Evolutionary conservation across 2,113 vertebrate species (phyloP).

Genomic region (Carassius gibelio): DNA sequence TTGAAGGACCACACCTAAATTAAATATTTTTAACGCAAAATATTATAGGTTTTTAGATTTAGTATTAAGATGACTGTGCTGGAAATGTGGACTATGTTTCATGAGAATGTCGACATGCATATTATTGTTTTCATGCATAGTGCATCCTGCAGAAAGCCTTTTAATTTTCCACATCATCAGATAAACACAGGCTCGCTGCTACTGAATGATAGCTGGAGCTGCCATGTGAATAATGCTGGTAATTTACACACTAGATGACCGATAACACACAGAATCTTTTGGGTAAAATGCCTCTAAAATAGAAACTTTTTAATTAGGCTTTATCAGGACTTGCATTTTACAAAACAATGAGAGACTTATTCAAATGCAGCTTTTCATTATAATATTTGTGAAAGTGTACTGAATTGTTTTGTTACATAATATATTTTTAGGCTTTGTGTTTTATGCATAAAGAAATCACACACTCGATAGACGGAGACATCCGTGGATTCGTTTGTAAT

Average conservation of each 20-base stretch:
- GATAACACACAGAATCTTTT: constrained; percentile 69
- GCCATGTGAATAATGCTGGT: constrained; percentile 72
- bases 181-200: constrained; percentile 65
- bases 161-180: constrained; percentile 69
- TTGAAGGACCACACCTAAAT: background rate
- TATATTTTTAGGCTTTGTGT: background rate
- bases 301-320: constrained; percentile 62
- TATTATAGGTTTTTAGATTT: background rate
- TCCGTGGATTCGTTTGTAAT: background rate
- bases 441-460: background rate
- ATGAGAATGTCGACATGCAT: constrained; percentile 20
- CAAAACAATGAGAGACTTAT: background rate
- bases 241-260: constrained; percentile 75
- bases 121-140: constrained; percentile 49
- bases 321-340: constrained; percentile 46
- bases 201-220: constrained; percentile 70
- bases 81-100: background rate
- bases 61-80: background rate
- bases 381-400: background rate
- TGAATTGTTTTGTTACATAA: background rate
- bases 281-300: constrained; percentile 53
- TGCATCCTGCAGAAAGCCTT: constrained; percentile 57
- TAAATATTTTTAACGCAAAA: background rate
- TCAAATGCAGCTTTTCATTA: background rate
- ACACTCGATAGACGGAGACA: background rate